These are phyloP conservation scores for Heliconius hortense DNA, from an alignment of 2,888 invertebrate species.

Conservation along the genomic window DNA sequence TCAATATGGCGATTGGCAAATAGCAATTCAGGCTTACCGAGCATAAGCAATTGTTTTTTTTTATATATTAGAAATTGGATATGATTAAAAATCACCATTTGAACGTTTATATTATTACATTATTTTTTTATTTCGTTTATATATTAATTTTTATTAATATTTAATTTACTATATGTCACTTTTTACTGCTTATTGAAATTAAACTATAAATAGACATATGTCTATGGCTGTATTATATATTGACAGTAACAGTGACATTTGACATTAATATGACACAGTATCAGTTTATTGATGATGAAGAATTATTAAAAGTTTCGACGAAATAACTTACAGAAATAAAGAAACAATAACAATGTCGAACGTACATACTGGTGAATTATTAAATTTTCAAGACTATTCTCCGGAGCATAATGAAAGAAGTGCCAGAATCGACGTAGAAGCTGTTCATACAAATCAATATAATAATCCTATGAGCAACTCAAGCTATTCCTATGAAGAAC, in stretches of 20 bases:
- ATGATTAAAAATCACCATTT: background rate
- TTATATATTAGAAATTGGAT: background rate
- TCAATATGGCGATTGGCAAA: slow-evolving; percentile 7
- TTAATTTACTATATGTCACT: background rate
- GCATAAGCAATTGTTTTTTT: background rate
- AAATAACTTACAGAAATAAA: background rate
- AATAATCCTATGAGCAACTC: slow-evolving; percentile 69
- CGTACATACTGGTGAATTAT: slow-evolving; percentile 82
- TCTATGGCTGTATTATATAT: background rate
- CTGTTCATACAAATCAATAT: slow-evolving; percentile 79
- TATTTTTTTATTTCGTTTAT: background rate
- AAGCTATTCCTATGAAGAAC: slow-evolving; percentile 67
- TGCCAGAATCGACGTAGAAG: slow-evolving; percentile 85
- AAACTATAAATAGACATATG: background rate
- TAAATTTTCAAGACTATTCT: slow-evolving; percentile 89
- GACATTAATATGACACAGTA: slow-evolving; percentile 19
- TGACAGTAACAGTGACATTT: slow-evolving; percentile 16
- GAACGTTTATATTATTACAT: background rate
- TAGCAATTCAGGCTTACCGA: background rate
- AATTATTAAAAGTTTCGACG: background rate
- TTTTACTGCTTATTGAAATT: background rate
- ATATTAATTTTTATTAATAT: background rate
- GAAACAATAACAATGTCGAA: slow-evolving; percentile 58
- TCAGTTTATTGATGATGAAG: slow-evolving; percentile 24
- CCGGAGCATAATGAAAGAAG: slow-evolving; percentile 81